phyloP scores from a whole-genome alignment of 2,888 invertebrate genomes.

The Plebejus anna region DNA sequence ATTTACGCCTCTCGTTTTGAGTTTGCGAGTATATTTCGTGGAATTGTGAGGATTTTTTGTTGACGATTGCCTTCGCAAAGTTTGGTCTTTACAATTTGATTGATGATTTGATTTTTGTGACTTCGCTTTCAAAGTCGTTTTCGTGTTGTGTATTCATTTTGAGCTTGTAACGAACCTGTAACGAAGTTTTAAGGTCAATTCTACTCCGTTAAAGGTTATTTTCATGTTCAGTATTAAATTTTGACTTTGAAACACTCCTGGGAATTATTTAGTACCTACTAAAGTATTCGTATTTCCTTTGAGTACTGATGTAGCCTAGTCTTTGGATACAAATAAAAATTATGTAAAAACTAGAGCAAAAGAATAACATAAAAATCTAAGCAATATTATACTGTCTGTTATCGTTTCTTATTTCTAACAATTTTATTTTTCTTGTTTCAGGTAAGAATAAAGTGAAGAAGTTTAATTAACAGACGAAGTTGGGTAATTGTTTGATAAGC shows the following conservation, averaged over 20 bases:
- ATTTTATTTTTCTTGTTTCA: slow-evolving; percentile 3
- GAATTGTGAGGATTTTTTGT: slow-evolving; percentile 45
- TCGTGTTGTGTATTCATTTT: background rate
- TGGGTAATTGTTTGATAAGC: slow-evolving; percentile 10
- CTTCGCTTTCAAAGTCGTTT: slow-evolving; percentile 10
- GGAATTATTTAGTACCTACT: background rate
- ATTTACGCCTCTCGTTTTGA: slow-evolving; percentile 46
- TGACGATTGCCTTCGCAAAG: slow-evolving; percentile 35
- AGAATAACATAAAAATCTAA: background rate
- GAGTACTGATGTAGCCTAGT: background rate
- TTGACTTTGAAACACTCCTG: background rate
- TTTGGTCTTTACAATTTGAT: slow-evolving; percentile 37
- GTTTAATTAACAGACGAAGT: slow-evolving; percentile 27
- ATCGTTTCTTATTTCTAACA: background rate
- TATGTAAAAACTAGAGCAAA: no score
- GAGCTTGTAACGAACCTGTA: background rate
- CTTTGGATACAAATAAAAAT: background rate
- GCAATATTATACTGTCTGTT: background rate
- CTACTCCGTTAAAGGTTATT: background rate
- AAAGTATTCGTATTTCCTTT: background rate
- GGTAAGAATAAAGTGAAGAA: slow-evolving; percentile 10
- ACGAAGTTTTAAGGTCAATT: background rate
- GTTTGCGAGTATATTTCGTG: slow-evolving; percentile 50
- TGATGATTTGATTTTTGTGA: slow-evolving; percentile 34
- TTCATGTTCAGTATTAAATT: background rate